Conservation (phyloP, 1,140 invertebrate species). For the Thalassaphorura encarpata region DNA sequence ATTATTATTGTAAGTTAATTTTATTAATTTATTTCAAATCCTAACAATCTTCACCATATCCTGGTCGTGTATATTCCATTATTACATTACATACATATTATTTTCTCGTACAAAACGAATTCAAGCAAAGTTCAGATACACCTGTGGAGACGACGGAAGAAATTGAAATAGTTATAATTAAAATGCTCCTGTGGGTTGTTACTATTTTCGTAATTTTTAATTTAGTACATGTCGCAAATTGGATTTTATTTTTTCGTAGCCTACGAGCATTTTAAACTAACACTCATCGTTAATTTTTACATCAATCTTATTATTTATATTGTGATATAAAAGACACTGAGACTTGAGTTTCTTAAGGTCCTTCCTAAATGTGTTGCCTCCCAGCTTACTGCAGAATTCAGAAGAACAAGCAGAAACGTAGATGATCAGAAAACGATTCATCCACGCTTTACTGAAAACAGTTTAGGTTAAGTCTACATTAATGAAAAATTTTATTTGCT, state of each 20-base stretch:
- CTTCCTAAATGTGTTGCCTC: no score
- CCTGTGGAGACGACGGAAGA: background rate
- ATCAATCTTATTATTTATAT: background rate
- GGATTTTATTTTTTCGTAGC: background rate
- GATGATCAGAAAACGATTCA: no score
- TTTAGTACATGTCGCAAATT: background rate
- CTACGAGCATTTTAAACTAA: background rate
- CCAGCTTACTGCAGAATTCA: no score
- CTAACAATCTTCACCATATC: background rate
- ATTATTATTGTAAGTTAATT: background rate
- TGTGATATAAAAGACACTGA: no score
- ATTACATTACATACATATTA: background rate
- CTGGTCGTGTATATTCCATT: background rate
- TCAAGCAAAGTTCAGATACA: no score
- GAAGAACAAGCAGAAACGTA: no score
- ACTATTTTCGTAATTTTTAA: background rate
- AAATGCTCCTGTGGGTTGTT: background rate
- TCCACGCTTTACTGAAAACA: no score
- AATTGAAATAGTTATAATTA: background rate
- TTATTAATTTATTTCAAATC: background rate
- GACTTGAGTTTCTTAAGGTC: no score
- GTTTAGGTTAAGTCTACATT: no score
- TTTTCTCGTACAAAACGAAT: background rate
- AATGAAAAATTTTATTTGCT: no score
- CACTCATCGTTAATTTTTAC: background rate